These are phyloP conservation scores for Ceyx cyanopectus DNA, from an alignment of 2,113 vertebrate genomes.

Conservation along the genomic window DNA sequence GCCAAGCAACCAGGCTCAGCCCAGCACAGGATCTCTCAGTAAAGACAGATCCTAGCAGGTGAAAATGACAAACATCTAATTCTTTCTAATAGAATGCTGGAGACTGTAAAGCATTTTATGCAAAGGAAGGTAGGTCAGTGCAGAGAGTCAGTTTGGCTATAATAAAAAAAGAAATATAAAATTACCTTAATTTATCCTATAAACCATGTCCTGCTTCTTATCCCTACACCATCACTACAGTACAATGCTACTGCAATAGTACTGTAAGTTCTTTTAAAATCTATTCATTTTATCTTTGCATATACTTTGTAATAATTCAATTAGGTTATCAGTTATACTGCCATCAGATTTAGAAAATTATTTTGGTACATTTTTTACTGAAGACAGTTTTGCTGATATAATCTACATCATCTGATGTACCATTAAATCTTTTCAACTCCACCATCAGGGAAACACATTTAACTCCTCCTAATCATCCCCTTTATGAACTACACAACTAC, in stretches of 20 bases:
- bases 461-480: background rate
- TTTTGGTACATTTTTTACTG: background rate
- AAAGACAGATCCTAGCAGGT: background rate
- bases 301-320: background rate
- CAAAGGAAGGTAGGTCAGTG: background rate
- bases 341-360: background rate
- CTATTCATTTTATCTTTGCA: background rate
- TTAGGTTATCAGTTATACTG: background rate
- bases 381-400: background rate
- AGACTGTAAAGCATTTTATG: background rate
- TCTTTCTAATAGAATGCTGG: background rate
- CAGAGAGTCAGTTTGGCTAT: background rate
- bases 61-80: background rate
- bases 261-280: background rate
- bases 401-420: background rate
- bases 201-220: background rate
- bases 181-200: background rate
- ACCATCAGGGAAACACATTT: background rate
- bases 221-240: background rate
- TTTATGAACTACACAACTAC: background rate
- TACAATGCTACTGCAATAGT: background rate
- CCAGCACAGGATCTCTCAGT: background rate
- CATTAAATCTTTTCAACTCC: background rate
- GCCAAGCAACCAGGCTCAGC: background rate
- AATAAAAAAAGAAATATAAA: background rate